These are phyloP conservation scores for Apamea crenata DNA, from an alignment of 2,888 invertebrate genomes.

Conservation along the genomic window DNA sequence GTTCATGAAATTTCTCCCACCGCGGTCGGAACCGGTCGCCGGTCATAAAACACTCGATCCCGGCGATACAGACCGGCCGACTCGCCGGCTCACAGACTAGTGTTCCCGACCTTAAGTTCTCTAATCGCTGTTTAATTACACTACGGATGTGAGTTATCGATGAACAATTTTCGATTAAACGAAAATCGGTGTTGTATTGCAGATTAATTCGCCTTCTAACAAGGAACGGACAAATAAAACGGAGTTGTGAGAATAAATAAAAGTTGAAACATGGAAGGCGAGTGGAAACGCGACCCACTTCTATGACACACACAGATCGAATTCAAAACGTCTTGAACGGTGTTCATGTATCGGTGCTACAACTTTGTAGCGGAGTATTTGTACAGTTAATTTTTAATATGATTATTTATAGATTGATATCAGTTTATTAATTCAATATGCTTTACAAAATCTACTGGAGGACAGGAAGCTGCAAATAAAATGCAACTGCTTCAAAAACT, in stretches of 20 bases:
- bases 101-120: constrained; percentile 63
- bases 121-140: constrained; percentile 65
- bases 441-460: neutral
- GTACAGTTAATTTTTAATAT: constrained; percentile 15
- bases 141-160: constrained; percentile 64
- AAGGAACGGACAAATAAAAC: constrained; percentile 51
- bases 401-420: neutral
- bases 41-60: constrained; percentile 65
- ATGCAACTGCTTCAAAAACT: constrained; percentile 3
- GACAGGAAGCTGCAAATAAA: constrained; percentile 18
- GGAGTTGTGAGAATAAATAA: constrained; percentile 55
- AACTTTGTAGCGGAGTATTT: constrained; percentile 24
- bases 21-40: constrained; percentile 68
- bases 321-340: constrained; percentile 62
- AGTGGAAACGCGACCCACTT: constrained; percentile 68
- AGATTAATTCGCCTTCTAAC: constrained; percentile 54
- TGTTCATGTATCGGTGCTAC: constrained; percentile 37
- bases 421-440: constrained; percentile 11
- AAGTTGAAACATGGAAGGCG: constrained; percentile 52
- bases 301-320: constrained; percentile 63
- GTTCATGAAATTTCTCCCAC: constrained; percentile 71
- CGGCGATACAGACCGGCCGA: constrained; percentile 45
- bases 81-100: constrained; percentile 38
- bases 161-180: constrained; percentile 56
- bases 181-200: constrained; percentile 50